Evolutionary conservation across 2,888 invertebrate species (phyloP).

Genomic region (Malachius bipustulatus): DNA sequence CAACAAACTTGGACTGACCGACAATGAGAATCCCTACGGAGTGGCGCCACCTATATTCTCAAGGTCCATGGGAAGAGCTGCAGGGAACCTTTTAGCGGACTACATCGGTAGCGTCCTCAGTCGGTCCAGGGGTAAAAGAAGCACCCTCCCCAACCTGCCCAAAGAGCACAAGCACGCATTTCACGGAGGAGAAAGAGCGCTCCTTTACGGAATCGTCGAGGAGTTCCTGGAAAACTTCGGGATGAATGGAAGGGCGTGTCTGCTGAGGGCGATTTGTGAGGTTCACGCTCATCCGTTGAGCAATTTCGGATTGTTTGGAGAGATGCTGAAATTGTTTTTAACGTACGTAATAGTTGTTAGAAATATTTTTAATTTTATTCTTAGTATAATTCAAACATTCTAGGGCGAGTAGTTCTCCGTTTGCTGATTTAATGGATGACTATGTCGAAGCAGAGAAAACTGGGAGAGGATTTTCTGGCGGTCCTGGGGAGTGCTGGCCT

Average conservation of each 20-base stretch:
- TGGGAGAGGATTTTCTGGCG: conserved; percentile 48
- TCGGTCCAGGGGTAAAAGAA: conserved; percentile 43
- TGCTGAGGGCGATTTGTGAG: conserved; percentile 74
- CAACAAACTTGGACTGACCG: conserved; percentile 74
- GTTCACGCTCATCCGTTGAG: conserved; percentile 67
- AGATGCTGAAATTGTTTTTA: conserved; percentile 69
- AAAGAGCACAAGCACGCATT: conserved; percentile 42
- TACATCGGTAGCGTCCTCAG: conserved; percentile 62
- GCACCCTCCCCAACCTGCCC: conserved; percentile 33
- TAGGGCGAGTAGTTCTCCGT: conserved; percentile 75
- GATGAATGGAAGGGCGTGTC: conserved; percentile 69
- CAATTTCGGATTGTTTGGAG: conserved; percentile 71
- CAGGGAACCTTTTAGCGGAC: conserved; percentile 56
- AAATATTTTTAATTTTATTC: too few species aligned
- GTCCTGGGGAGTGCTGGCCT: conserved; percentile 71
- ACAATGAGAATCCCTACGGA: conserved; percentile 78
- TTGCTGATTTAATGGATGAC: conserved; percentile 56
- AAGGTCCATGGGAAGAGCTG: conserved; percentile 62
- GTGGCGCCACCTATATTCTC: conserved; percentile 65
- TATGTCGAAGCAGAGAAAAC: conserved; percentile 72
- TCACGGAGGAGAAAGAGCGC: conserved; percentile 73
- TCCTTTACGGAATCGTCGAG: conserved; percentile 66
- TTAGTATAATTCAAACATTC: too few species aligned
- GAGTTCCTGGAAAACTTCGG: conserved; percentile 72
- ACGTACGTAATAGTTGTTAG: too few species aligned